Evolutionary conservation across 2,797 vertebrate genomes (phyloP), one percentile per base, ranked within the genome.

Genomic region (Ctenochaetus hawaiiensis): DNA sequence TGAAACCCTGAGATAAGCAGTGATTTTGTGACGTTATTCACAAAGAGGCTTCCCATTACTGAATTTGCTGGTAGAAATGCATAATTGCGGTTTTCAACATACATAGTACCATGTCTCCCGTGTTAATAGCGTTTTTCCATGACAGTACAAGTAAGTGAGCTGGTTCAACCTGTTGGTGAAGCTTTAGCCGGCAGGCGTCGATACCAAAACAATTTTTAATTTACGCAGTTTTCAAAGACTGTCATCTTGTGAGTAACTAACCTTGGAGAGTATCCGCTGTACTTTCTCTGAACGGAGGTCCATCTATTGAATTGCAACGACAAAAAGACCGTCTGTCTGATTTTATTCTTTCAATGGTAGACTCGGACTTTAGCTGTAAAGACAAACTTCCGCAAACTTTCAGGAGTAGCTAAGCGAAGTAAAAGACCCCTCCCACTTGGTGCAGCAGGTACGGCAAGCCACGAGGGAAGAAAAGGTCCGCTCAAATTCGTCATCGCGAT

Each of bases 371-470:
- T 0, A 48, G 41, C 5, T 49, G 2, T 8, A 2, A 34, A 26
- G 43, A 41, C 14, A 79, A 88, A 94, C 94, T 96, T 96, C 95
- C 95, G 93, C 91, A 94, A 93, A 93, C 82, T 86, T 80, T 48
- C 17, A 52, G 12, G 5, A 58, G 54, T 52, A 72, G 65, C 71
- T 60, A 49, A 63, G 51, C 1, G n/a, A 47, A 20, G 8, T 0
- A 39, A 14, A 13, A 11, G 3, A 0, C 2, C 26, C 53, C 84
- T 6, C 88, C 89, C 80, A 72, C 30, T 41, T 1, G 0, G 4
- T 0, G 14, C 2, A 5, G 30, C 44, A 30, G 0, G 0, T 89
- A 95, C 86, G 93, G 92, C 65, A 80, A 80, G 37, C 14, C 63
- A n/a, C 17, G 14, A 64, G 74, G 86, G 67, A 41, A 26, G 0